A percentile compares a stretch with the other conserved stretches of the same genome.
These are phyloP conservation scores for Poecilia velifera DNA, from an alignment of 2,797 vertebrate genomes.

Conservation along the genomic window DNA sequence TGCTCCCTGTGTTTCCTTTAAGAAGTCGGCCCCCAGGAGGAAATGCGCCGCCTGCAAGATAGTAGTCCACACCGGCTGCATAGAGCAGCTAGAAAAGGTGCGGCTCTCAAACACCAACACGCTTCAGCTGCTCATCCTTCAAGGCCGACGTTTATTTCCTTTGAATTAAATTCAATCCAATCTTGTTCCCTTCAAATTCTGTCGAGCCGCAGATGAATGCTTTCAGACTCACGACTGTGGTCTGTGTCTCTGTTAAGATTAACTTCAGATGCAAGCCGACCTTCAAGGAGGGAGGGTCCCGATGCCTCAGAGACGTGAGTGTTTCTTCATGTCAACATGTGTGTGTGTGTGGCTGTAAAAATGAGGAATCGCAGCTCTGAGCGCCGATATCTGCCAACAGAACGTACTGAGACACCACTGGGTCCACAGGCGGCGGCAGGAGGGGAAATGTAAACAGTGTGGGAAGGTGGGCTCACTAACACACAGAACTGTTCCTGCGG, in stretches of 20 bases:
- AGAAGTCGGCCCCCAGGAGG: slow-evolving; percentile 96
- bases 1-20: slow-evolving; percentile 73
- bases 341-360: not conserved
- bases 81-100: slow-evolving; percentile 97
- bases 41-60: slow-evolving; percentile 98
- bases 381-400: slow-evolving; percentile 74
- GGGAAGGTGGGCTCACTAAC: slow-evolving; percentile 85
- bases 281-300: slow-evolving; percentile 92
- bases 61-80: slow-evolving; percentile 92
- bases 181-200: slow-evolving; percentile 5
- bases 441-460: slow-evolving; percentile 97
- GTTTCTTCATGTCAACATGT: not conserved
- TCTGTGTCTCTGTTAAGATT: slow-evolving; percentile 82
- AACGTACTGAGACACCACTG: slow-evolving; percentile 95
- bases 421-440: slow-evolving; percentile 95
- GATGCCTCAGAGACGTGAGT: slow-evolving; percentile 93
- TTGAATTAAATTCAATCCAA: slow-evolving; percentile 10
- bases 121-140: slow-evolving; percentile 10
- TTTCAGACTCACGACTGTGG: not conserved
- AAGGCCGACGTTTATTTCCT: slow-evolving; percentile 11
- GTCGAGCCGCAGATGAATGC: not conserved
- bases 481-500: not conserved
- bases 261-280: slow-evolving; percentile 98
- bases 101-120: slow-evolving; percentile 13
- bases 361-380: not conserved